These are phyloP conservation scores for Nasonia longicornis DNA, from an alignment of 1,140 invertebrate genomes.

Conservation along the genomic window DNA sequence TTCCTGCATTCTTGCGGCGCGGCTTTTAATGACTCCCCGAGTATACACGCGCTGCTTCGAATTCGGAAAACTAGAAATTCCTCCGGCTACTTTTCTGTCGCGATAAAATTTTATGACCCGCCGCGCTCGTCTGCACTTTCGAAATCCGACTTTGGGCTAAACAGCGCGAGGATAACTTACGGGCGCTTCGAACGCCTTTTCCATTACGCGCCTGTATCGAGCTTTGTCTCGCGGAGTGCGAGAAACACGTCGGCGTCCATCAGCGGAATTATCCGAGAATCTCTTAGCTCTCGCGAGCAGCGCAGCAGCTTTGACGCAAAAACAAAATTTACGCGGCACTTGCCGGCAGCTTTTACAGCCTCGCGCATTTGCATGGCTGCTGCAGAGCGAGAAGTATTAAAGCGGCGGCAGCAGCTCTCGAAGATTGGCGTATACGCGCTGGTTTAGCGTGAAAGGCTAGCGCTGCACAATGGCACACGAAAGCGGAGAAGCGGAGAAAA, in stretches of 20 bases:
- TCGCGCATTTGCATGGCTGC: not conserved
- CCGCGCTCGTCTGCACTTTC: no score
- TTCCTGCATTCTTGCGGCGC: no score
- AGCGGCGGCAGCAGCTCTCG: not conserved
- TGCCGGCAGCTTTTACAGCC: not conserved
- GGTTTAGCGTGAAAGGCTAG: not conserved
- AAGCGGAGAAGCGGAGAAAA: not conserved
- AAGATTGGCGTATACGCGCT: not conserved
- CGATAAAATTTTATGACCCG: no score
- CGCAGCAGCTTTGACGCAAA: not conserved
- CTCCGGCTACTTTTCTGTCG: no score
- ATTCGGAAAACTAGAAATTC: no score
- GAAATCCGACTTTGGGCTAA: no score
- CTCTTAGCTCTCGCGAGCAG: not conserved
- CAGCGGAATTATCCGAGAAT: not conserved
- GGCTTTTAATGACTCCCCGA: no score
- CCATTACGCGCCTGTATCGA: not conserved
- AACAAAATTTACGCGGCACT: slow-evolving; percentile 1
- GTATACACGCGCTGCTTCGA: no score
- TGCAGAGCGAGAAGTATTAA: slow-evolving; percentile 3
- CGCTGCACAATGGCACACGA: not conserved
- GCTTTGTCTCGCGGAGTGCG: not conserved
- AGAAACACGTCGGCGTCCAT: not conserved
- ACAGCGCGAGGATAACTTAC: no score
- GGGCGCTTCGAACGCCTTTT: no score